These are phyloP conservation scores for Tetanocera ferruginea DNA, from an alignment of 2,888 invertebrate genomes.

Conservation along the genomic window DNA sequence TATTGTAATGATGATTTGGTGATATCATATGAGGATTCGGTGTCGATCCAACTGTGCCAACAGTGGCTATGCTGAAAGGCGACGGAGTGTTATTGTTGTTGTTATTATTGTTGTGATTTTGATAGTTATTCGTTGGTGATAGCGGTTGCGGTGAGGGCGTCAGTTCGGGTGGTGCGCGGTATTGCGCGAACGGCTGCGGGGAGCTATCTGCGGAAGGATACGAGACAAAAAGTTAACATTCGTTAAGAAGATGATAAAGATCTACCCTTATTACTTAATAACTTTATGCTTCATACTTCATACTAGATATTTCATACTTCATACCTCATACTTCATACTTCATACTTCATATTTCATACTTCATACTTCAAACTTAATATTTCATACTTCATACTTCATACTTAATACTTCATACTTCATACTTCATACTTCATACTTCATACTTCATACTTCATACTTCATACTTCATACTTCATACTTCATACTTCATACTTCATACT, in stretches of 20 bases:
- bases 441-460: too few relatives aligned
- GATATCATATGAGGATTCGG: slow-evolving; percentile 52
- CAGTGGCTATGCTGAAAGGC: slow-evolving; percentile 60
- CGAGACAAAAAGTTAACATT: neutral
- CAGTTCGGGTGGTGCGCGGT: slow-evolving; percentile 61
- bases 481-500: too few relatives aligned
- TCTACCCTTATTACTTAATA: too few relatives aligned
- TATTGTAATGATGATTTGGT: slow-evolving; percentile 57
- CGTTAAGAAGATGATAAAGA: neutral
- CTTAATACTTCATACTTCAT: too few relatives aligned
- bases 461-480: too few relatives aligned
- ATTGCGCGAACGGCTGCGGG: slow-evolving; percentile 64
- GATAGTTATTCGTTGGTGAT: slow-evolving; percentile 65
- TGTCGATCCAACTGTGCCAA: slow-evolving; percentile 39
- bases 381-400: too few relatives aligned
- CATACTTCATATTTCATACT: too few relatives aligned
- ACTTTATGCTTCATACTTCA: too few relatives aligned
- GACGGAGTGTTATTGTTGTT: slow-evolving; percentile 57
- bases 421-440: too few relatives aligned
- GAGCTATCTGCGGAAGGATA: slow-evolving; percentile 60
- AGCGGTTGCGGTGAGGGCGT: slow-evolving; percentile 68
- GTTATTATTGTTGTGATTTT: slow-evolving; percentile 49
- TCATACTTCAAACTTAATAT: too few relatives aligned
- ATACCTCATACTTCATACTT: too few relatives aligned
- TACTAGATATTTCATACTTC: too few relatives aligned